Evolutionary conservation across 2,888 invertebrate species (phyloP).

Genomic region (Drosophila hamatofila): DNA sequence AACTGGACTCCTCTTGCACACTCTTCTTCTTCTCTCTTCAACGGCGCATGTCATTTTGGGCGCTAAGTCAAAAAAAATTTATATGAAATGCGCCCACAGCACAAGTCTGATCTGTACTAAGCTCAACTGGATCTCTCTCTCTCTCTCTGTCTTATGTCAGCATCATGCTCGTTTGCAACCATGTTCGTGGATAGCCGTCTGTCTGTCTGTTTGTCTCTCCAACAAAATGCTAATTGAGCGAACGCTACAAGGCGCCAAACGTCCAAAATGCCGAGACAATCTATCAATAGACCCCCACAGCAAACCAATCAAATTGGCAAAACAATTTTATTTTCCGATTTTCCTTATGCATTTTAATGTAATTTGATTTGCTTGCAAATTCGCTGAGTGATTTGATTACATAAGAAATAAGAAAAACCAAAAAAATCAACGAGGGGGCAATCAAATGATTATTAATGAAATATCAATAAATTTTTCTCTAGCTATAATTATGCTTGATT

Average conservation of each 20-base stretch:
- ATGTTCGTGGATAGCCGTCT: conserved; percentile 34
- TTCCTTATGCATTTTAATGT: conserved; percentile 46
- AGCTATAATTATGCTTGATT: conserved; percentile 1
- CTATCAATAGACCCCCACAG: conserved; percentile 56
- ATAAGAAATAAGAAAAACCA: conserved; percentile 37
- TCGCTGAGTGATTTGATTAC: conserved; percentile 68
- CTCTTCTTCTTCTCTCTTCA: conserved; percentile 17
- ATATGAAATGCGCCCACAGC: conserved; percentile 37
- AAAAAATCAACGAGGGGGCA: background rate
- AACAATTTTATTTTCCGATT: conserved; percentile 20
- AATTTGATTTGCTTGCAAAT: conserved; percentile 70
- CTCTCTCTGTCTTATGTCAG: conserved; percentile 45
- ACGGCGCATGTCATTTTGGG: conserved; percentile 48
- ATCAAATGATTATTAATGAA: conserved; percentile 26
- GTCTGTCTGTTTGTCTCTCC: conserved; percentile 30
- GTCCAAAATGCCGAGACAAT: conserved; percentile 43
- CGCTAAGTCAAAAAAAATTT: conserved; percentile 24
- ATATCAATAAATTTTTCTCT: conserved; percentile 30
- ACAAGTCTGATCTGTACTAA: background rate
- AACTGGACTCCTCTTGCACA: conserved; percentile 9
- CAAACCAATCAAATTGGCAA: conserved; percentile 45
- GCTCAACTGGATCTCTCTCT: conserved; percentile 28
- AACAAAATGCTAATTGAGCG: conserved; percentile 70
- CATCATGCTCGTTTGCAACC: conserved; percentile 55
- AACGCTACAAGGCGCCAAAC: conserved; percentile 59